phyloP scores from a whole-genome alignment of 2,888 invertebrate genomes.

The Ennomos quercinarius region DNA sequence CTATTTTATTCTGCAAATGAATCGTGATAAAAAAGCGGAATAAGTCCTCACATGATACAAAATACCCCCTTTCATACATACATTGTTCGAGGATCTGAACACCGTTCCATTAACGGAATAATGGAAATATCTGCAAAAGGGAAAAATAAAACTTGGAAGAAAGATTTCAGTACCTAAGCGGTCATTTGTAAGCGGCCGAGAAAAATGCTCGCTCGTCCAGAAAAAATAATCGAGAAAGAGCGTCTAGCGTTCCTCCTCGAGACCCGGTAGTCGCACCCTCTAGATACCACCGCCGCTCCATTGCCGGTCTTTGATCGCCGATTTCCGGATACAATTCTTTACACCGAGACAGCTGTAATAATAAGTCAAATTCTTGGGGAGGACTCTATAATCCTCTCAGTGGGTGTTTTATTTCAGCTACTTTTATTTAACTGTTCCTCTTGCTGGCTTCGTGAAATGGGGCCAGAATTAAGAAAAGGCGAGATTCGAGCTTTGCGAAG shows the following conservation, averaged over 20 bases:
- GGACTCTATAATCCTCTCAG: slow-evolving; percentile 23
- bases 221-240: slow-evolving; percentile 72
- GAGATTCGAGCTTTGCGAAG: no score
- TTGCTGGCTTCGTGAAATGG: slow-evolving; percentile 8
- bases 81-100: slow-evolving; percentile 73
- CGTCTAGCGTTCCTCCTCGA: slow-evolving; percentile 38
- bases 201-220: slow-evolving; percentile 77
- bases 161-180: slow-evolving; percentile 77
- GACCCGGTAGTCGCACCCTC: slow-evolving; percentile 12
- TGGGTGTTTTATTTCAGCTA: slow-evolving; percentile 23
- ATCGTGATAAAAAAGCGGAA: slow-evolving; percentile 15
- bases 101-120: slow-evolving; percentile 79
- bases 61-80: slow-evolving; percentile 53
- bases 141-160: slow-evolving; percentile 73
- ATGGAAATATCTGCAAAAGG: slow-evolving; percentile 72
- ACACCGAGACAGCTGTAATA: slow-evolving; percentile 36
- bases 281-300: slow-evolving; percentile 26
- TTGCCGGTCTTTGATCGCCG: slow-evolving; percentile 39
- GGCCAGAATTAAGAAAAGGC: not conserved
- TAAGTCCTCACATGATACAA: slow-evolving; percentile 26
- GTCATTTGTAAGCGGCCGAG: slow-evolving; percentile 80
- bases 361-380: slow-evolving; percentile 33
- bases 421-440: slow-evolving; percentile 20
- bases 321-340: slow-evolving; percentile 42
- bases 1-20: not conserved